Evolutionary conservation across 2,888 invertebrate species (phyloP).

Genomic region (Callinectes sapidus): DNA sequence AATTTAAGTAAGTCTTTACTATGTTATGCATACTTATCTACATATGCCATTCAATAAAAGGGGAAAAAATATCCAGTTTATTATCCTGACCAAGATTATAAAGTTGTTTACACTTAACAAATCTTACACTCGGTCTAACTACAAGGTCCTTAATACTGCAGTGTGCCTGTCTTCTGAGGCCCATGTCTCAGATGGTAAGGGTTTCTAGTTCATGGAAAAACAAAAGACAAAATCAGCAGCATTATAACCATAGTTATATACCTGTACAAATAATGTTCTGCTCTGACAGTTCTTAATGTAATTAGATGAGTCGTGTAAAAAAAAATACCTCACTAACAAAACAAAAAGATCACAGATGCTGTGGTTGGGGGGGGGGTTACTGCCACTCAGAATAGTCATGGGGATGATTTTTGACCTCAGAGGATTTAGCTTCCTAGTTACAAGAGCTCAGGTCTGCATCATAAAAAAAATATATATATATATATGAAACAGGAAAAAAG

Average conservation of each 20-base stretch:
- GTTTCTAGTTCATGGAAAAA: slow-evolving; percentile 30
- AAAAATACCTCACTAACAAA: slow-evolving; percentile 68
- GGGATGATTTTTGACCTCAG: slow-evolving; percentile 11
- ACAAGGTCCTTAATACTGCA: slow-evolving; percentile 61
- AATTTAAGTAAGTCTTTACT: slow-evolving; percentile 57
- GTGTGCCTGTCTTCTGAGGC: slow-evolving; percentile 45
- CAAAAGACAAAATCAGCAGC: slow-evolving; percentile 56
- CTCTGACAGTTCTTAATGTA: slow-evolving; percentile 64
- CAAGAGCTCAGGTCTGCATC: slow-evolving; percentile 23
- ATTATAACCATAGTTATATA: slow-evolving; percentile 52
- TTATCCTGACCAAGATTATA: slow-evolving; percentile 57
- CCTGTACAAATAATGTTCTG: slow-evolving; percentile 44
- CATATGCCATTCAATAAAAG: slow-evolving; percentile 52
- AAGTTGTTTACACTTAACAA: slow-evolving; percentile 49
- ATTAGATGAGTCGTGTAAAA: slow-evolving; percentile 59
- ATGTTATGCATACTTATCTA: slow-evolving; percentile 57
- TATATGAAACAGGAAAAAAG: background rate
- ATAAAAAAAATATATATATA: background rate
- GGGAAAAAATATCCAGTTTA: slow-evolving; percentile 40
- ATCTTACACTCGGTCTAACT: slow-evolving; percentile 49
- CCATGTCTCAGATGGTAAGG: slow-evolving; percentile 39
- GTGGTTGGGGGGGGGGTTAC: slow-evolving; percentile 56
- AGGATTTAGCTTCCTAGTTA: background rate
- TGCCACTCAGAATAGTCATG: slow-evolving; percentile 44
- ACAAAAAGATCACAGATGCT: slow-evolving; percentile 68